Evolutionary conservation across 1,140 invertebrate species (phyloP).

Genomic region (Procambarus virginalis): DNA sequence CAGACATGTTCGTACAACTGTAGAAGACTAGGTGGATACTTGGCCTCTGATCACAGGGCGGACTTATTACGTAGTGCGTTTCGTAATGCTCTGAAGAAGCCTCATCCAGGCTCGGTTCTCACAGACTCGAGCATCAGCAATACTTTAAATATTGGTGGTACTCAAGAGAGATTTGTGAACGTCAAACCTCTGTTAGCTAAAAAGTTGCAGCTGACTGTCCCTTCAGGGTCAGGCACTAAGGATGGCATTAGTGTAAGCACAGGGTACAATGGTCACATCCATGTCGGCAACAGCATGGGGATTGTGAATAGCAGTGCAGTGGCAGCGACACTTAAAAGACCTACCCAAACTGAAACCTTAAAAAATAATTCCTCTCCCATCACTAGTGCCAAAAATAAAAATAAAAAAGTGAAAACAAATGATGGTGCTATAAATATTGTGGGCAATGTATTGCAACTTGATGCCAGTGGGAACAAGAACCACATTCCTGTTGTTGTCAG

Average conservation of each 20-base stretch:
- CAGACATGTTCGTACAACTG: constrained; percentile 70
- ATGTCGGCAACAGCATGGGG: constrained; percentile 62
- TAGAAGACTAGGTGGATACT: constrained; percentile 66
- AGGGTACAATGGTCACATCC: constrained; percentile 70
- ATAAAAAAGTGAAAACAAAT: constrained; percentile 69
- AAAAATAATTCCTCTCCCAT: constrained; percentile 62
- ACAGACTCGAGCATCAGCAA: constrained; percentile 52
- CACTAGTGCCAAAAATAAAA: constrained; percentile 68
- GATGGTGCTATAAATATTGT: constrained; percentile 69
- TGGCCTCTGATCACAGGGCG: constrained; percentile 63
- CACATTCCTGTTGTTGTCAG: constrained; percentile 70
- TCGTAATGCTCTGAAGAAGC: constrained; percentile 68
- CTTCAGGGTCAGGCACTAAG: constrained; percentile 60
- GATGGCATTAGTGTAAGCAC: constrained; percentile 68
- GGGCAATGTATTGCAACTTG: constrained; percentile 68
- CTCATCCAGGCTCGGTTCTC: constrained; percentile 54
- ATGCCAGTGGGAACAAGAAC: constrained; percentile 69
- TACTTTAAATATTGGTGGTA: constrained; percentile 55
- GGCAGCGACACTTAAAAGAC: constrained; percentile 56
- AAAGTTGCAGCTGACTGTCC: constrained; percentile 67
- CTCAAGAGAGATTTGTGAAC: constrained; percentile 66
- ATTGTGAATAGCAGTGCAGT: constrained; percentile 60
- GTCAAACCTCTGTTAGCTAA: constrained; percentile 69
- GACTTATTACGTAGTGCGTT: constrained; percentile 68
- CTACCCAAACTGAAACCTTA: constrained; percentile 48